Percentiles rank a stretch among this genome's conserved stretches.
Evolutionary conservation across 2,113 vertebrate genomes (phyloP).

Genomic region (Puma concolor): DNA sequence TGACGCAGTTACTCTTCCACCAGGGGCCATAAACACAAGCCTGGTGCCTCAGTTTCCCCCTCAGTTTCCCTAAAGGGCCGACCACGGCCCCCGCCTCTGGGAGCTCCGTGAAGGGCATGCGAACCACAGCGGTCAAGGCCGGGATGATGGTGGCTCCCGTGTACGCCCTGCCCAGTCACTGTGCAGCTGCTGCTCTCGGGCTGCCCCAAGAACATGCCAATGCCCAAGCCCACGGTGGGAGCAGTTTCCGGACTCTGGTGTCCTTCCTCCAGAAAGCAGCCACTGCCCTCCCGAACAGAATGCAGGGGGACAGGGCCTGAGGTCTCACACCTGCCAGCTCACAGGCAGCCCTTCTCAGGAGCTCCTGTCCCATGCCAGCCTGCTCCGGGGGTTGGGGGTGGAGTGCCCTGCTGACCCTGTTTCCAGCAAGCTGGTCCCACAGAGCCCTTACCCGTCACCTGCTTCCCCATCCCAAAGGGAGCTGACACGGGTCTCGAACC

Average conservation of each 20-base stretch:
- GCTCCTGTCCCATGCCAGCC: not conserved
- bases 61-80: not conserved
- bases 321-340: not conserved
- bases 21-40: not conserved
- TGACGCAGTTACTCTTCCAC: too few relatives aligned
- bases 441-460: not conserved
- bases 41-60: not conserved
- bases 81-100: not conserved
- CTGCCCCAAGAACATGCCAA: not conserved
- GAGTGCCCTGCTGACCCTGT: not conserved
- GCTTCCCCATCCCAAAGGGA: not conserved
- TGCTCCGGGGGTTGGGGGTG: not conserved
- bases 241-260: fast-evolving
- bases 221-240: too few relatives aligned
- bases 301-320: not conserved
- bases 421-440: not conserved
- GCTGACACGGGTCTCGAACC: not conserved
- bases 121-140: not conserved
- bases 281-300: not conserved
- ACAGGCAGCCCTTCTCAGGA: not conserved
- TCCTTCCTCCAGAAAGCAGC: not conserved
- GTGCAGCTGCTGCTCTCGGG: not conserved
- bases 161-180: not conserved
- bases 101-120: not conserved
- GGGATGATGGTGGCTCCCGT: not conserved